Percentiles rank a stretch among this genome's conserved stretches.
phyloP scores from a whole-genome alignment of 2,113 vertebrate genomes.

The Phaetusa simplex region DNA sequence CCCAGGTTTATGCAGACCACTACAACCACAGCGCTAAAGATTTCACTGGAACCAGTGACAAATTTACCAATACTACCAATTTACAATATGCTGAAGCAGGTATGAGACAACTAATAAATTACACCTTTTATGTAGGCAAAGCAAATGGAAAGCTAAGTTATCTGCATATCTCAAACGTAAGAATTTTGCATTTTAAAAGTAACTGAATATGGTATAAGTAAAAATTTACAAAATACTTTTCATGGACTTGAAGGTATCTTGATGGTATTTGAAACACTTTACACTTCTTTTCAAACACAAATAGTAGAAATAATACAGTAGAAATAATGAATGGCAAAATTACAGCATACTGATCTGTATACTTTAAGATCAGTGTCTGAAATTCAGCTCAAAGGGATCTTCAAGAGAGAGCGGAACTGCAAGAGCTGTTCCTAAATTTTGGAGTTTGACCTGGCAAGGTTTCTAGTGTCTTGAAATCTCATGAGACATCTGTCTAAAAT shows the following conservation, averaged over 20 bases:
- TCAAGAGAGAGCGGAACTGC: background rate
- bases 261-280: background rate
- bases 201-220: background rate
- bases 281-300: background rate
- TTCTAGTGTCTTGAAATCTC: background rate
- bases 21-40: background rate
- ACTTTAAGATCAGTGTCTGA: background rate
- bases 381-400: background rate
- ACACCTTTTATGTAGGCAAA: background rate
- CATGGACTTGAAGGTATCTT: background rate
- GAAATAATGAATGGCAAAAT: background rate
- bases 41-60: background rate
- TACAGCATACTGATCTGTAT: background rate
- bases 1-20: background rate
- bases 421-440: background rate
- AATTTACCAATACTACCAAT: background rate
- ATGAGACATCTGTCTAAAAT: slow-evolving; percentile 4
- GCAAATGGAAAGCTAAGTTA: background rate
- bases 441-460: background rate
- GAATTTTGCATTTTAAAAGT: background rate
- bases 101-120: background rate
- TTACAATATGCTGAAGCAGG: background rate
- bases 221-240: background rate
- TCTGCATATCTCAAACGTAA: background rate
- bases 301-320: background rate